phyloP scores from a whole-genome alignment of 1,140 invertebrate genomes.

The Drosophila aff. region DNA sequence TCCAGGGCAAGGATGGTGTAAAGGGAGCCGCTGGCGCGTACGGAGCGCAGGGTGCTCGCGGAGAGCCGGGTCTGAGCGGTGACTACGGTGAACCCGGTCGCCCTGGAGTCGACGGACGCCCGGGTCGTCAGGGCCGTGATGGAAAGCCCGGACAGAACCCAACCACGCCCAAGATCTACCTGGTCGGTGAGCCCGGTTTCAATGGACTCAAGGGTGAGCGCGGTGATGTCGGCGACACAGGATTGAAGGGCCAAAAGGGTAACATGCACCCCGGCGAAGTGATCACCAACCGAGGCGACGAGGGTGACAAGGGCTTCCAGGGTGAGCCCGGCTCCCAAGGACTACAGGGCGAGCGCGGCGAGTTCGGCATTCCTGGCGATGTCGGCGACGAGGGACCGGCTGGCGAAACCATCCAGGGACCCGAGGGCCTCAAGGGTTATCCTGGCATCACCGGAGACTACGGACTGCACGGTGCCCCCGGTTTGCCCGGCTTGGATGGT shows the following conservation, averaged over 20 bases:
- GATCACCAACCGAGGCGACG: slow-evolving; percentile 64
- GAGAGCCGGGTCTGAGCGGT: slow-evolving; percentile 85
- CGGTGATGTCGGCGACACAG: slow-evolving; percentile 85
- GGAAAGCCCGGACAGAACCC: slow-evolving; percentile 85
- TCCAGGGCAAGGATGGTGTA: slow-evolving; percentile 84
- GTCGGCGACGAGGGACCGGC: slow-evolving; percentile 55
- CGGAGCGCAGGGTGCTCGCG: slow-evolving; percentile 85
- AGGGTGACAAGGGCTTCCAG: slow-evolving; percentile 56
- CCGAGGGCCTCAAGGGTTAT: slow-evolving; percentile 86
- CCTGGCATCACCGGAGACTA: slow-evolving; percentile 84
- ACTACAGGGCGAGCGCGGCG: slow-evolving; percentile 68
- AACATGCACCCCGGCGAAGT: slow-evolving; percentile 84
- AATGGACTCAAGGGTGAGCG: slow-evolving; percentile 85
- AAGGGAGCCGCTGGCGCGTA: slow-evolving; percentile 71
- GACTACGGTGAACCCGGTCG: slow-evolving; percentile 85
- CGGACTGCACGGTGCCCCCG: slow-evolving; percentile 83
- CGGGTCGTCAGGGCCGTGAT: slow-evolving; percentile 86
- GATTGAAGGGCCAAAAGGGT: slow-evolving; percentile 87
- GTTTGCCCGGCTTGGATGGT: slow-evolving; percentile 85
- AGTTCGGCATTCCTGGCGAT: slow-evolving; percentile 47
- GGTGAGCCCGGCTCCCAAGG: slow-evolving; percentile 76
- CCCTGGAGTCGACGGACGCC: slow-evolving; percentile 85
- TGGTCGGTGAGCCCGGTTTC: slow-evolving; percentile 85
- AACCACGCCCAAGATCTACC: slow-evolving; percentile 81
- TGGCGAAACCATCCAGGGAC: slow-evolving; percentile 81